phyloP scores from a whole-genome alignment of 2,113 vertebrate species.

The Dicrurus megarhynchus region DNA sequence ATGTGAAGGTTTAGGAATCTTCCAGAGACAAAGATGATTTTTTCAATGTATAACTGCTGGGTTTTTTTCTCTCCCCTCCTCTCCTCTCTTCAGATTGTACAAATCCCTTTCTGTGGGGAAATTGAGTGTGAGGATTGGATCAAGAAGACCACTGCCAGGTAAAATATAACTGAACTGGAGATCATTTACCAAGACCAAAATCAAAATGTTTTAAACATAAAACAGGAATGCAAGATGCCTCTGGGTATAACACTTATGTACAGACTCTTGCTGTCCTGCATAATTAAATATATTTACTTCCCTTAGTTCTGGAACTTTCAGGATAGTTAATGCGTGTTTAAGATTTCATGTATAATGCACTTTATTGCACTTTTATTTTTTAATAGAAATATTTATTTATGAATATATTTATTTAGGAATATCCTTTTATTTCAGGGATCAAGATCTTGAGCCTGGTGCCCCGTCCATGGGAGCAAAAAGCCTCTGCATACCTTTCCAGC shows the following conservation, averaged over 20 bases:
- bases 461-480: conserved; percentile 99
- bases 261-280: background rate
- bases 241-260: background rate
- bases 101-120: conserved; percentile 96
- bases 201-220: background rate
- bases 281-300: background rate
- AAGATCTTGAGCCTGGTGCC: conserved; percentile 94
- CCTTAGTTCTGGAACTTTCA: background rate
- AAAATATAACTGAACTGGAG: background rate
- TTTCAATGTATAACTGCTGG: background rate
- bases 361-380: background rate
- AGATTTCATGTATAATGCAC: background rate
- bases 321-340: background rate
- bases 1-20: background rate
- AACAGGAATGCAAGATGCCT: background rate
- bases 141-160: conserved; percentile 97
- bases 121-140: conserved; percentile 96
- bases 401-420: background rate
- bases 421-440: conserved; percentile 81
- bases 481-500: conserved; percentile 94
- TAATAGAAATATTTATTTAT: background rate
- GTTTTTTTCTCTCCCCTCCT: background rate
- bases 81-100: conserved; percentile 79
- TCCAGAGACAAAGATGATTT: background rate
- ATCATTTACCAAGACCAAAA: background rate